Percentiles rank a stretch among this genome's conserved stretches.
These are phyloP conservation scores for Phasianus colchicus DNA, from an alignment of 2,113 vertebrate species.

Conservation along the genomic window DNA sequence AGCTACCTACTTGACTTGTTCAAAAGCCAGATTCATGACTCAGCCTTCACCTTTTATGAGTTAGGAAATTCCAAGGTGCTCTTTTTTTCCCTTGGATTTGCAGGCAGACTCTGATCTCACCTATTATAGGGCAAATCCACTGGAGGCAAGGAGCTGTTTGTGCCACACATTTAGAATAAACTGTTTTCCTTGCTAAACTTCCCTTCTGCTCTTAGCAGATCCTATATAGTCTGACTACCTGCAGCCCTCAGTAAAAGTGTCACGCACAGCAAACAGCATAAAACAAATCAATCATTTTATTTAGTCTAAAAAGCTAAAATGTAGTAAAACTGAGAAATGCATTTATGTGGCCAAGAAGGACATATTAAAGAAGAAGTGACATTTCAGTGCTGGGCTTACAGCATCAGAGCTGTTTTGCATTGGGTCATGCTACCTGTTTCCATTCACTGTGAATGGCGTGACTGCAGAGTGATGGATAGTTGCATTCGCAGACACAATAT, in stretches of 20 bases:
- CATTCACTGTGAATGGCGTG: not conserved
- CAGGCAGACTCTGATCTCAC: conserved; percentile 13
- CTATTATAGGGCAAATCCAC: not conserved
- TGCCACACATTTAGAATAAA: not conserved
- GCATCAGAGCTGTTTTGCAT: not conserved
- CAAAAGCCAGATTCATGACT: not conserved
- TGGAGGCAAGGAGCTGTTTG: not conserved
- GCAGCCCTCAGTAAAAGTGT: not conserved
- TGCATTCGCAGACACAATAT: not conserved
- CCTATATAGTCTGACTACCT: not conserved
- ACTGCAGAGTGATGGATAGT: not conserved
- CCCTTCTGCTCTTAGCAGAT: not conserved
- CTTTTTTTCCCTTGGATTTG: not conserved
- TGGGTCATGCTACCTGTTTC: not conserved
- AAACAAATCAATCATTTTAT: conserved; percentile 39
- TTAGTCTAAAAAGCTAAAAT: conserved; percentile 13
- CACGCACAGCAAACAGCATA: not conserved
- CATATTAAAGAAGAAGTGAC: not conserved
- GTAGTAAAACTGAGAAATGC: not conserved
- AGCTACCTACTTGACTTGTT: not conserved
- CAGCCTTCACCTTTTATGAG: conserved; percentile 15
- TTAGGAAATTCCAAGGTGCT: conserved; percentile 11
- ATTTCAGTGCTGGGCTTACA: not conserved
- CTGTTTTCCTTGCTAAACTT: not conserved
- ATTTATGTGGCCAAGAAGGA: not conserved